Conservation (phyloP, 1,140 invertebrate genomes). For the Chironomus tepperi region DNA sequence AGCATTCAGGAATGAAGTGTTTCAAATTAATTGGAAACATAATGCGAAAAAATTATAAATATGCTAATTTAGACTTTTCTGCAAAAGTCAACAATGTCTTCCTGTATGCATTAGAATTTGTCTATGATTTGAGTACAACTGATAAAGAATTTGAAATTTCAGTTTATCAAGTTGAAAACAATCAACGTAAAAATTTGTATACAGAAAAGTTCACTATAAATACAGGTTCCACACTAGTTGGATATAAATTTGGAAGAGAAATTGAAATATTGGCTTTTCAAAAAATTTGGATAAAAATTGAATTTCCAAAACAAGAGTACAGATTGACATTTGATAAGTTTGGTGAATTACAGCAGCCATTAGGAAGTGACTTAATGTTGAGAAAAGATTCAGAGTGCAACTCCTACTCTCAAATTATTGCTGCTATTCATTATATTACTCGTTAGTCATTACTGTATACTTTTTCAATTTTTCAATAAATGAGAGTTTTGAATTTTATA, state of each 20-base stretch:
- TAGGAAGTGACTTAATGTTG: neutral
- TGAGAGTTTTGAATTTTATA: too few relatives aligned
- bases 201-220: neutral
- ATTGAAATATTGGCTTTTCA: neutral
- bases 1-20: neutral
- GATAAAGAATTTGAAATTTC: neutral
- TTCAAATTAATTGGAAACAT: neutral
- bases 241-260: neutral
- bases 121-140: neutral
- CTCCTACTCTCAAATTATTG: neutral
- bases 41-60: conserved; percentile 11
- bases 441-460: too few relatives aligned
- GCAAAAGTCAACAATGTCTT: neutral
- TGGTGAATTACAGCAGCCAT: neutral
- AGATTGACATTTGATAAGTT: neutral
- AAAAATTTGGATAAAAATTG: neutral
- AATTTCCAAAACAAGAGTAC: neutral
- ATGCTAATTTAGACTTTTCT: neutral
- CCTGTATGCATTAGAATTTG: neutral
- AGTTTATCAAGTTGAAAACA: neutral
- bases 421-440: neutral
- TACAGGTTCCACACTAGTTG: neutral
- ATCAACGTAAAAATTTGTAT: neutral
- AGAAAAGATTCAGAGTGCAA: neutral
- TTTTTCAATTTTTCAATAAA: too few relatives aligned